Conservation (phyloP, 2,797 vertebrate species). For the Rhynchonycteris naso region DNA sequence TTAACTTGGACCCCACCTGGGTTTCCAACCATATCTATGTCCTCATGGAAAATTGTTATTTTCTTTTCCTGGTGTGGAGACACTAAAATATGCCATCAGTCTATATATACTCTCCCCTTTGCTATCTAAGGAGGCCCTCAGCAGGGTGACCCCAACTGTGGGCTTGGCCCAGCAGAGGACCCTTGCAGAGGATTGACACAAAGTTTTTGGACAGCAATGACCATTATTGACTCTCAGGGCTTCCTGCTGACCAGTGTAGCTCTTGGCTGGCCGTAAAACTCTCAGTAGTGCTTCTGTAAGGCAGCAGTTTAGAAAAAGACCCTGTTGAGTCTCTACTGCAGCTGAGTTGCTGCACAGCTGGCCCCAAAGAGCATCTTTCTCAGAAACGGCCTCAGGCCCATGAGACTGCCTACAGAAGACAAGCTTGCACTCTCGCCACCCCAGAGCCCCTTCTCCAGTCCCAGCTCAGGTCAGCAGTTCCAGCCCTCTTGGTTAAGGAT, state of each 20-base stretch:
- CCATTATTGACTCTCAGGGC: neutral
- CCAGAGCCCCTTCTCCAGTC: neutral
- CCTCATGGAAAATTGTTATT: neutral
- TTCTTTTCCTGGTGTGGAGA: conserved; percentile 11
- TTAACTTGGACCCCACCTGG: neutral
- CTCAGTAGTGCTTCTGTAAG: neutral
- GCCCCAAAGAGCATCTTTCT: neutral
- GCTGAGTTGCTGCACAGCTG: neutral
- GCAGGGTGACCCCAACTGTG: too few relatives aligned
- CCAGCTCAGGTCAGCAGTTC: neutral
- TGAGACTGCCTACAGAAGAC: neutral
- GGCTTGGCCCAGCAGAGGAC: neutral
- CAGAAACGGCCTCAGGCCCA: neutral
- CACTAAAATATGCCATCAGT: neutral
- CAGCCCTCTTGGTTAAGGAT: neutral
- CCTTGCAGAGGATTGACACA: neutral
- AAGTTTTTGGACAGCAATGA: neutral
- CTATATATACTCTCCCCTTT: neutral
- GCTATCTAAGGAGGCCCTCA: neutral
- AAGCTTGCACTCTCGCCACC: neutral
- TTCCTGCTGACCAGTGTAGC: neutral
- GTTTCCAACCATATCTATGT: neutral
- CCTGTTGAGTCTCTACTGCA: neutral
- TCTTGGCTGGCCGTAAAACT: neutral
- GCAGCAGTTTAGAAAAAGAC: neutral